Evolutionary conservation across 2,797 vertebrate species (phyloP).

Genomic region (Syngnathus acus): DNA sequence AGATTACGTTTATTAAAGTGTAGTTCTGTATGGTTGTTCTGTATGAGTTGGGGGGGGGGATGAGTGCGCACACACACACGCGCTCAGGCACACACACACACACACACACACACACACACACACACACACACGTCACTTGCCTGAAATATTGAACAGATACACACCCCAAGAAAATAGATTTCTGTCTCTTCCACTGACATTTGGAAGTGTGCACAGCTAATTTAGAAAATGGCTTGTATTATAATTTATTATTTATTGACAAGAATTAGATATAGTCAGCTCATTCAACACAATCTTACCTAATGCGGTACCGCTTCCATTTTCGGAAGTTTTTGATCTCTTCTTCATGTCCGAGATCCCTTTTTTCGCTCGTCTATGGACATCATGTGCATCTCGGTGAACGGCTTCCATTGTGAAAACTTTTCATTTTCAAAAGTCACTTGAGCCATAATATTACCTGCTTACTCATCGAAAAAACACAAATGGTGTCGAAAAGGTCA

Average conservation of each 20-base stretch:
- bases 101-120: background rate
- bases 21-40: slow-evolving; percentile 2
- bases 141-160: background rate
- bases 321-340: background rate
- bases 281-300: background rate
- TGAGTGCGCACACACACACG: background rate
- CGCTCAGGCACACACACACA: background rate
- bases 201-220: background rate
- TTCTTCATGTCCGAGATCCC: slow-evolving; percentile 1
- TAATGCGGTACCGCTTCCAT: too few relatives aligned
- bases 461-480: background rate
- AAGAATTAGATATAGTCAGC: background rate
- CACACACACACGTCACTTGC: background rate
- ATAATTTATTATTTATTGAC: background rate
- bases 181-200: background rate
- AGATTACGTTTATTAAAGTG: slow-evolving; percentile 6
- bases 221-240: background rate
- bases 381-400: background rate
- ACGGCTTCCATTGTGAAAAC: too few relatives aligned
- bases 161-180: background rate
- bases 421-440: too few relatives aligned
- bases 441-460: background rate
- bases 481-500: background rate
- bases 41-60: background rate
- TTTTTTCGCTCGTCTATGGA: background rate